Evolutionary conservation across 2,888 invertebrate genomes (phyloP), one percentile per base, ranked within the genome.

Genomic region (Eudasyphora cyanicolor): DNA sequence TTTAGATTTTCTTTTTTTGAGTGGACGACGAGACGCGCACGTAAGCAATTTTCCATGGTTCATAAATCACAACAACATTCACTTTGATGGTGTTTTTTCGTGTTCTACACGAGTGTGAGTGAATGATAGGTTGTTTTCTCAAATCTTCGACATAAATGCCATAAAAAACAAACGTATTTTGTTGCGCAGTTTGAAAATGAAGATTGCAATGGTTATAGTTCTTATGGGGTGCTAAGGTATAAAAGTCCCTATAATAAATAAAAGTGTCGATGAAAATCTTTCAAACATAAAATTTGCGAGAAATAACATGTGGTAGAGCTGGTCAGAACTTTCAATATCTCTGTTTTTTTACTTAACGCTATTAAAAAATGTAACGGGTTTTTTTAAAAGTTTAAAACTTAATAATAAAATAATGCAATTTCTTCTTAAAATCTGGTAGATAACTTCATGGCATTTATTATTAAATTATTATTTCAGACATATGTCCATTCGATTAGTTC

Each of bases 31-130:
- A 73, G 69, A 75, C 38, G 70, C 38, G 70, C 74, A 80, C 79
- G 77, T 80, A 75, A 70, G 62, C 74, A 77, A 83, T 80, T 80
- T 83, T 83, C 70, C 74, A 64, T 74, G 83, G 74, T 80, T 77
- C 79, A 83, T 80, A 83, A 83, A 79, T 83, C 83, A 80, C 77
- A 77, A 70, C 62, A 77, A 75, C 54, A 64, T 80, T 82, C 45
- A 79, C 60, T 70, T 64, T 19, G 45, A 35, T 32, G 54, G 29
- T 27, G 57, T 73, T 73, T 54, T n/a, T 49, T 12, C 10, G 17
- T 38, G 14, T 42, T n/a, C n/a, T 60, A 29, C 69, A 12, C 38
- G 32, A 49, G 35, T 35, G 32, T 6, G 32, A 45, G 27, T 38
- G 19, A 69, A 29, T 57, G 57, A 76, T 67, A 76, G 19, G 70